Evolutionary conservation across 2,888 invertebrate genomes (phyloP), one percentile per base, ranked within the genome.

Genomic region (Nomada fucata): DNA sequence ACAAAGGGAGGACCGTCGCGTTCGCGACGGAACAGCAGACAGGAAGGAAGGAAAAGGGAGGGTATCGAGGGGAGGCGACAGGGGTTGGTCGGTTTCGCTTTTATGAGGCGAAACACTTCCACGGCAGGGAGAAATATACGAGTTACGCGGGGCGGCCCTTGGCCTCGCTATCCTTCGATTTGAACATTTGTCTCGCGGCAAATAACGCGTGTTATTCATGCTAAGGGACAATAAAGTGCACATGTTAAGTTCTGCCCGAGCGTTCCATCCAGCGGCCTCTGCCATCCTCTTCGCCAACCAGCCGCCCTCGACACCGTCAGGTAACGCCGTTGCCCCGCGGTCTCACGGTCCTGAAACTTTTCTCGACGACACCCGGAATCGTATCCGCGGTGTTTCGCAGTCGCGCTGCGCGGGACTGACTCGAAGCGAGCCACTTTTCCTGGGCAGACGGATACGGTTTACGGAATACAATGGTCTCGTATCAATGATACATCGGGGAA

Each of bases 171-270:
- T 88, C 82, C 74, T 84, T 86, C 88, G 86, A 86, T 85, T 87
- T 79, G 71, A 80, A 84, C 90, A 89, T 91, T 91, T 91, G 87
- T 91, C 91, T 90, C 86, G 72, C 80, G 86, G 85, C 90, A 91
- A 91, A 91, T 91, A 91, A 91, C 88, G 89, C 91, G 90, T 90
- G 89, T 89, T 90, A 91, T 91, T 91, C 86, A 84, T 82, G 77
- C 89, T 87, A 88, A 91, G 89, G 86, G 89, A 90, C 91, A 90
- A 91, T 91, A 90, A 90, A 91, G 82, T 86, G 88, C 91, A 91
- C 89, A 90, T 89, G 91, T 90, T 90, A 89, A 91, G 86, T 89
- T 89, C 85, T 86, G 84, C 50, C 52, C 76, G 68, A 59, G 82
- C 53, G 76, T 70, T 60, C 26, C 76, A 42, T 68, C 52, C 63